Evolutionary conservation across 2,888 invertebrate species (phyloP), one percentile per base, ranked within the genome.

Genomic region (Philaethria dido): DNA sequence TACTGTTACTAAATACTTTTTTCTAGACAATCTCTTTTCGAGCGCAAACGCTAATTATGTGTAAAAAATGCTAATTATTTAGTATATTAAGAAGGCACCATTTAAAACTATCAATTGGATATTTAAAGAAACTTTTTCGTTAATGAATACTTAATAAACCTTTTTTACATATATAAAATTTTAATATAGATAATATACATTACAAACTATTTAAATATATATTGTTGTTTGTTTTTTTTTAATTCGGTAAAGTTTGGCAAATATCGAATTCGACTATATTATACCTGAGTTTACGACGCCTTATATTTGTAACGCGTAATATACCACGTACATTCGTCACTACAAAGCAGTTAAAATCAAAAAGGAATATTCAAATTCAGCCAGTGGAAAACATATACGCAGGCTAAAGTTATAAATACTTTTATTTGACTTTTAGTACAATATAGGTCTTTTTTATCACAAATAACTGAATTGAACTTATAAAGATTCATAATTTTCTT

Each of bases 341-440:
- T 25, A 50, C 14, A 50, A 50, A 25, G 9, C 25, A n/a, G 29
- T 50, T 16, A 16, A 50, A 25, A 29, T 50, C 50, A 50, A 50
- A 50, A 50, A 29, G 25, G 29, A 29, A 29, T 29, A 29, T 25
- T 16, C 16, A 29, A 50, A 50, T 25, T n/a, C n/a, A 29, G 14
- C 4, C 6, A 11, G 48, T 25, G 3, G n/a, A 25, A n/a, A n/a
- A 50, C n/a, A 50, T 3, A 25, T n/a, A 25, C n/a, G 14, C n/a
- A 50, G n/a, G 8, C n/a, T 25, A 25, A 25, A 25, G 1, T 25
- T 50, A 3, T 20, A 47, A 47, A 47, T 22, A 47, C 0, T 5
- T 22, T 20, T 47, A 47, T 48, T 48, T 48, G 14, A 48, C 14
- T 6, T 2, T 50, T 3, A 29, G 3, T 2, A 39, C 13, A 39